Percentiles rank a stretch among this genome's conserved stretches.
These are phyloP conservation scores for Dryadula phaetusa DNA, from an alignment of 2,888 invertebrate species.

Conservation along the genomic window DNA sequence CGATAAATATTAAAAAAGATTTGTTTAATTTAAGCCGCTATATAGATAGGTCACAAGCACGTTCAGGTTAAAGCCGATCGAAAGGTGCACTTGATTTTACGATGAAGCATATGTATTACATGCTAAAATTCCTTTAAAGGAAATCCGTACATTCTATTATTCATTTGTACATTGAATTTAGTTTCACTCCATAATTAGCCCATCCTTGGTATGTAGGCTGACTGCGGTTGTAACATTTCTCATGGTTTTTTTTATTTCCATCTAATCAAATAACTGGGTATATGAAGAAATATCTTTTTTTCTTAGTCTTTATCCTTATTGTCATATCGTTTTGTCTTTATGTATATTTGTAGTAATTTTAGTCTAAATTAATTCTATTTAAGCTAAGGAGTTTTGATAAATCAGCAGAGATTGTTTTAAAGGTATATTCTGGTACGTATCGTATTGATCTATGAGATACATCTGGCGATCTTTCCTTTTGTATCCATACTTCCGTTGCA, in stretches of 20 bases:
- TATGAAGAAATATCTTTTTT: too few species aligned
- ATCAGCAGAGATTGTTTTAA: background rate
- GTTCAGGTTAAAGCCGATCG: background rate
- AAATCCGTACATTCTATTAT: slow-evolving; percentile 5
- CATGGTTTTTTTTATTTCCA: background rate
- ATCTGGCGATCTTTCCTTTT: slow-evolving; percentile 23
- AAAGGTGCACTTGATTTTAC: background rate
- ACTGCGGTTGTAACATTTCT: background rate
- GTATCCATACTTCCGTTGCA: slow-evolving; percentile 7
- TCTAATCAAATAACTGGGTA: background rate
- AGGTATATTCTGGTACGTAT: slow-evolving; percentile 10
- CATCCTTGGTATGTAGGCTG: slow-evolving; percentile 20
- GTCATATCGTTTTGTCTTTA: background rate
- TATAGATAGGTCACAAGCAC: background rate
- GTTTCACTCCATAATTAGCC: slow-evolving; percentile 25
- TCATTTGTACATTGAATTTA: slow-evolving; percentile 22
- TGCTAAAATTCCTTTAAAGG: background rate
- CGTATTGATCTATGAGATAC: slow-evolving; percentile 22
- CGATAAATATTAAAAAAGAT: background rate
- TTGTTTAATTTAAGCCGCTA: background rate
- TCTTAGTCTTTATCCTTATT: too few species aligned
- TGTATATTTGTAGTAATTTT: too few species aligned
- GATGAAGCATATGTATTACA: background rate
- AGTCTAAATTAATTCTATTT: background rate
- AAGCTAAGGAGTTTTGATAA: background rate